Conservation (phyloP, 2,797 vertebrate genomes). For the Serranus cabrilla region DNA sequence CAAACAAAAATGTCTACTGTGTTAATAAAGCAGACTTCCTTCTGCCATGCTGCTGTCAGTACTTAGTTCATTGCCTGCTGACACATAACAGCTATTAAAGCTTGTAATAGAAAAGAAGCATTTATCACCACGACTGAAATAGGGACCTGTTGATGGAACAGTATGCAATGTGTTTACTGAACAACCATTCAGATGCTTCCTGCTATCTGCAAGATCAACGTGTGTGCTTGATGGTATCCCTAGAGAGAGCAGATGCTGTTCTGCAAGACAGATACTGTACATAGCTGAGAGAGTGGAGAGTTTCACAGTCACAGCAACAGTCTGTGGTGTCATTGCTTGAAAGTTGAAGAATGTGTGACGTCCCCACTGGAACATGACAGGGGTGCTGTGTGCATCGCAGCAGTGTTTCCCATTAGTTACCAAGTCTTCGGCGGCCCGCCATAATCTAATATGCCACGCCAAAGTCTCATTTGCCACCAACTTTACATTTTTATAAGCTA, state of each 20-base stretch:
- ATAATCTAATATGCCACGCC: no score
- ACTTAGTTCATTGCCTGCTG: constrained; percentile 11
- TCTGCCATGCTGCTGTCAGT: constrained; percentile 6
- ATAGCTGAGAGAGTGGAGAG: not conserved
- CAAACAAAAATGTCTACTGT: not conserved
- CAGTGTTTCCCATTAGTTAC: no score
- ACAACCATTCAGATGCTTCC: constrained; percentile 5
- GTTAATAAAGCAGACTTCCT: constrained; percentile 15
- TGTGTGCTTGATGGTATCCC: not conserved
- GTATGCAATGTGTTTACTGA: constrained; percentile 42
- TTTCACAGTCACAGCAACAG: not conserved
- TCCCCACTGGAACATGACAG: constrained; percentile 6
- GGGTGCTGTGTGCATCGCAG: not conserved
- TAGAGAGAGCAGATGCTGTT: constrained; percentile 26
- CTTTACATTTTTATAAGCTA: no score
- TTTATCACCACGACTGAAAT: constrained; percentile 17
- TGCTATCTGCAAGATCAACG: constrained; percentile 8
- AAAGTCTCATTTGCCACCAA: no score
- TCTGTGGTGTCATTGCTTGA: not conserved
- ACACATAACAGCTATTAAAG: constrained; percentile 18
- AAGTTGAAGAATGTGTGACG: constrained; percentile 5
- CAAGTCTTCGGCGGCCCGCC: no score
- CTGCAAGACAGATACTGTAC: constrained; percentile 9
- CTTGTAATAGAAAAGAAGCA: constrained; percentile 21
- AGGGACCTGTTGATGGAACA: not conserved